These are phyloP conservation scores for Barnardius zonarius DNA, from an alignment of 2,113 vertebrate species.

Conservation along the genomic window DNA sequence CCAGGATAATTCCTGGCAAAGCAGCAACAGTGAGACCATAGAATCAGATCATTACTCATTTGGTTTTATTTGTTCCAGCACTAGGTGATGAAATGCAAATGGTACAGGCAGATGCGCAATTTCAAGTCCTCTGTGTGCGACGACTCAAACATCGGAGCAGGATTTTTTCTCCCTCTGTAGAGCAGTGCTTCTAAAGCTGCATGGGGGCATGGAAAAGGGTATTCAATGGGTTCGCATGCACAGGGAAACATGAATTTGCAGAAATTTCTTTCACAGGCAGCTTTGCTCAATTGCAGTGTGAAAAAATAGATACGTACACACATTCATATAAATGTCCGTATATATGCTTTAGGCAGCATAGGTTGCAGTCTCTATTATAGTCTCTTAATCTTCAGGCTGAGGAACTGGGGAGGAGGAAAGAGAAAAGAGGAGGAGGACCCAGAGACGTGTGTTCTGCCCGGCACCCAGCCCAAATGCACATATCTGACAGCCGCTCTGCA, in stretches of 20 bases:
- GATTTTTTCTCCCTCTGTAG: background rate
- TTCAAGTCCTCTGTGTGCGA: slow-evolving; percentile 8
- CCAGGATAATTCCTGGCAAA: slow-evolving; percentile 45
- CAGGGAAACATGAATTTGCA: background rate
- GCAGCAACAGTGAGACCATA: background rate
- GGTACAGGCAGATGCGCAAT: slow-evolving; percentile 12
- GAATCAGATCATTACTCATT: slow-evolving; percentile 40
- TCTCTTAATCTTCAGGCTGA: background rate
- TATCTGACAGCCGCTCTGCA: background rate
- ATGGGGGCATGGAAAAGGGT: background rate
- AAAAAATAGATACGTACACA: background rate
- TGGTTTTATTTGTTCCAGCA: slow-evolving; percentile 49
- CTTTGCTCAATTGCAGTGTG: background rate
- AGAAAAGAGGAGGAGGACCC: background rate
- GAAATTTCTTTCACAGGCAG: background rate
- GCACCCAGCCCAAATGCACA: background rate
- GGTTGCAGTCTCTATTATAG: background rate
- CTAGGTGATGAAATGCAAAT: slow-evolving; percentile 56
- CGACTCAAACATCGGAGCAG: background rate
- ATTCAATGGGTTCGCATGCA: background rate
- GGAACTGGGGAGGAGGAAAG: background rate
- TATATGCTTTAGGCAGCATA: background rate
- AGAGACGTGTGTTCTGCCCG: background rate
- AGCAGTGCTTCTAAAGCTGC: background rate
- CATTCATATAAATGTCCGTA: fast-evolving